Base-by-base conservation (phyloP, 2,888 invertebrate genomes). In the Gastracanthus pulcherrimus region DNA sequence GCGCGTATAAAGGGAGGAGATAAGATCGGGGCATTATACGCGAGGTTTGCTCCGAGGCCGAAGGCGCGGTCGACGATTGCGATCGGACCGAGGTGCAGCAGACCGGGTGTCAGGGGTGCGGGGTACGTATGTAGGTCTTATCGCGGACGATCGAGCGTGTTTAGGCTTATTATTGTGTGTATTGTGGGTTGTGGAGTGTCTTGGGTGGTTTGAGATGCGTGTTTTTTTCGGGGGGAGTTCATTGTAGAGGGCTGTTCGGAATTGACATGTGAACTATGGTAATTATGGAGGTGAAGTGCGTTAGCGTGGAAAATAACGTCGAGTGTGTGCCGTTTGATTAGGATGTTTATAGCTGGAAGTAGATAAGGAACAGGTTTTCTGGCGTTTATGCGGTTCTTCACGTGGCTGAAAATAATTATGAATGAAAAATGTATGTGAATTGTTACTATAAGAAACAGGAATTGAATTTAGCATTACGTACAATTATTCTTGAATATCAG, bases 11-110 rank as follows among this genome's bases (percentile, higher is more conserved):
- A 16, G 16, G 41, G 11, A n/a, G 45, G n/a, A 55, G 58, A 58
- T 58, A 58, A 26, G 26, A 71, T 71, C 71, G 58, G 1, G 58
- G 29, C 69, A 48, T 67, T 67, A 41, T 67, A 48, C 48, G 45
- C 67, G 23, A 67, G 23, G 31, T 36, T 23, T 70, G 34, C 19
- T 36, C 19, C n/a, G 19, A n/a, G n/a, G n/a, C n/a, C n/a, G n/a
- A n/a, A n/a, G n/a, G n/a, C n/a, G n/a, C n/a, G n/a, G n/a, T n/a
- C n/a, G n/a, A n/a, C n/a, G n/a, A n/a, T n/a, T n/a, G n/a, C n/a
- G n/a, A n/a, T n/a, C n/a, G n/a, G n/a, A n/a, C n/a, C 34, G 34
- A 16, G n/a, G 6, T 29, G 29, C 41, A 29, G 41, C 23, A n/a
- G 48, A 3, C 16, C 64, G 48, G 48, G 62, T 9, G 5, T 48